Evolutionary conservation across 2,797 vertebrate species (phyloP), one percentile per base, ranked within the genome.

Genomic region (Coregonus sp.): DNA sequence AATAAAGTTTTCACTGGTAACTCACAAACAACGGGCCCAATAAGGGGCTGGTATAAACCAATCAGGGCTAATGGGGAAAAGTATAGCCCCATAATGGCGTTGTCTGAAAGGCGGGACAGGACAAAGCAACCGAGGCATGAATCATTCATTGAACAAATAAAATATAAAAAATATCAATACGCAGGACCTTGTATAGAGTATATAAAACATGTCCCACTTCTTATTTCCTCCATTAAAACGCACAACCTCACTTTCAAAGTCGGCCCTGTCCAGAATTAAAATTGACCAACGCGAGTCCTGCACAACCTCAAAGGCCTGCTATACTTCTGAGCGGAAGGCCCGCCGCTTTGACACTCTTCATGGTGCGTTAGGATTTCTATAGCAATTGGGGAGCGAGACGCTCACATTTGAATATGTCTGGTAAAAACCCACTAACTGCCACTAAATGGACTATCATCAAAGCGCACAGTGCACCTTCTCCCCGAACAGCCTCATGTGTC

Each of bases 91-190:
- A 93, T 95, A 95, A 95, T 95, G 94, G 95, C 93, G 92, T 94
- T 93, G 92, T 88, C 91, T 96, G 95, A 96, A 95, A 96, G 92
- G 91, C 88, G 91, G 90, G 83, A 90, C 90, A 80, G 91, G 91
- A 96, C 95, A 96, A 96, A 96, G 94, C 94, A 92, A 92, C 89
- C 78, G 86, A 92, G 90, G 93, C 94, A 96, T 96, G 96, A 96
- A 96, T 97, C 96, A 96, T 97, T 96, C 96, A 97, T 97, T 96
- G 95, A 92, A 94, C 96, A 96, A 96, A 96, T 94, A 95, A 96
- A 94, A 95, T 95, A 97, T 95, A 95, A 97, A 98, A 96, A 95
- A 94, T 95, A 93, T 88, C 96, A 97, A 98, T 96, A 95, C 93
- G 94, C 92, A 93, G 90, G 93, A 94, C 90, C 95, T 96, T 96